These are phyloP conservation scores for Heliconius hortense DNA, from an alignment of 2,888 invertebrate species.

Conservation along the genomic window DNA sequence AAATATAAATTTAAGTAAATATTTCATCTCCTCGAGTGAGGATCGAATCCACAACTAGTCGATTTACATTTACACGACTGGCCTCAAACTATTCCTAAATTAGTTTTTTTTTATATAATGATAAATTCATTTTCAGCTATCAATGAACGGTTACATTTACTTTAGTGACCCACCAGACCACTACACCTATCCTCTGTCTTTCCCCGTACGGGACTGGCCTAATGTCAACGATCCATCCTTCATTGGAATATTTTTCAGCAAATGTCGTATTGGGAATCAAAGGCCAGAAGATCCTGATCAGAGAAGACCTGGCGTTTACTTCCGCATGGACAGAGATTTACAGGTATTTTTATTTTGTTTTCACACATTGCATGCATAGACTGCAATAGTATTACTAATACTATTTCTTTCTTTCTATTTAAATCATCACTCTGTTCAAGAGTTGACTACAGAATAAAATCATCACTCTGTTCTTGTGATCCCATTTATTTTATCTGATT, in stretches of 20 bases:
- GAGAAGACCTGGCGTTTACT: conserved; percentile 91
- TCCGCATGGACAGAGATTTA: conserved; percentile 83
- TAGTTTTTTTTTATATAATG: too few species aligned
- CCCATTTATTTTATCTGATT: too few species aligned
- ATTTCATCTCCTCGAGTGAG: too few species aligned
- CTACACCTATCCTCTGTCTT: conserved; percentile 91
- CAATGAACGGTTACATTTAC: conserved; percentile 91
- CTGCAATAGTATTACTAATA: too few species aligned
- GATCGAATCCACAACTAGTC: too few species aligned
- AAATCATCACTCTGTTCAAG: too few species aligned
- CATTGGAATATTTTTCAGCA: conserved; percentile 96
- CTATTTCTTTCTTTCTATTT: too few species aligned
- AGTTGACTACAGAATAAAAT: not conserved
- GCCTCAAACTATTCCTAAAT: too few species aligned
- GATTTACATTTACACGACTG: too few species aligned
- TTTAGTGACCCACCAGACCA: conserved; percentile 95
- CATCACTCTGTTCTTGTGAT: not conserved
- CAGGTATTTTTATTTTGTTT: conserved; percentile 55
- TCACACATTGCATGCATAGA: not conserved
- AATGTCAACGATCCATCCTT: conserved; percentile 93
- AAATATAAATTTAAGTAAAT: too few species aligned
- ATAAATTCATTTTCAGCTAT: conserved; percentile 78
- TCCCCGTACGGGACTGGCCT: conserved; percentile 94
- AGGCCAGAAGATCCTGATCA: conserved; percentile 88
- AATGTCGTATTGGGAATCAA: conserved; percentile 89